Evolutionary conservation across 2,113 vertebrate genomes (phyloP).

Genomic region (Erythrocercus mccallii): DNA sequence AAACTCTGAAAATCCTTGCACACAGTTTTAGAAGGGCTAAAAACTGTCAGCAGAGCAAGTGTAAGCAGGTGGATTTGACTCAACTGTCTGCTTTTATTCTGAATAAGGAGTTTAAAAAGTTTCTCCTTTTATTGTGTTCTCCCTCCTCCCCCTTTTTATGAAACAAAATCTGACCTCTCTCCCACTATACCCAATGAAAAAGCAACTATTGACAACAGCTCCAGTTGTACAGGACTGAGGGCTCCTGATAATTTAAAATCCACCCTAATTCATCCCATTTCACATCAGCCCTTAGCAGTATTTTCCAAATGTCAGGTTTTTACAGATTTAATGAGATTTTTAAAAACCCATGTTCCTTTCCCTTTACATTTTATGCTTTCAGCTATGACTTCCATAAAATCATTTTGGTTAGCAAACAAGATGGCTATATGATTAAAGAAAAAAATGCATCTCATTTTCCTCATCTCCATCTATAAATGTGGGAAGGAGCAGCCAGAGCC

Average conservation of each 20-base stretch:
- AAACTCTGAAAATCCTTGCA: background rate
- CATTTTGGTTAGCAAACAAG: slow-evolving; percentile 47
- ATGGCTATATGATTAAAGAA: slow-evolving; percentile 31
- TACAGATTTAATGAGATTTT: background rate
- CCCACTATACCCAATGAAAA: background rate
- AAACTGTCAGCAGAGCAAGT: background rate
- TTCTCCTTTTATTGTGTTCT: background rate
- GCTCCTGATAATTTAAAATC: background rate
- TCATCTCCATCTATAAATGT: background rate
- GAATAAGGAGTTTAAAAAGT: background rate
- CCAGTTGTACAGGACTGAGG: background rate
- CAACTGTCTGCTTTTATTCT: background rate
- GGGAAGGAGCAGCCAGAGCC: background rate
- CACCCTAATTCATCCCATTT: background rate
- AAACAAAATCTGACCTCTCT: background rate
- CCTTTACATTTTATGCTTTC: background rate
- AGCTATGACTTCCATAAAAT: slow-evolving; percentile 24
- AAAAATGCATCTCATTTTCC: slow-evolving; percentile 1
- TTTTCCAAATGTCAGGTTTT: slow-evolving; percentile 9
- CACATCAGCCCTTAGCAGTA: background rate
- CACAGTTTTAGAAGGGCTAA: background rate
- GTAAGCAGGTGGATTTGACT: background rate
- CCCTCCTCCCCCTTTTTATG: fast-evolving
- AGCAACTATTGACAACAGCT: background rate
- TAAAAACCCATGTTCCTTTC: background rate